Evolutionary conservation across 2,888 invertebrate species (phyloP), one percentile per base, ranked within the genome.

Genomic region (Nephrocerus scutellatus): DNA sequence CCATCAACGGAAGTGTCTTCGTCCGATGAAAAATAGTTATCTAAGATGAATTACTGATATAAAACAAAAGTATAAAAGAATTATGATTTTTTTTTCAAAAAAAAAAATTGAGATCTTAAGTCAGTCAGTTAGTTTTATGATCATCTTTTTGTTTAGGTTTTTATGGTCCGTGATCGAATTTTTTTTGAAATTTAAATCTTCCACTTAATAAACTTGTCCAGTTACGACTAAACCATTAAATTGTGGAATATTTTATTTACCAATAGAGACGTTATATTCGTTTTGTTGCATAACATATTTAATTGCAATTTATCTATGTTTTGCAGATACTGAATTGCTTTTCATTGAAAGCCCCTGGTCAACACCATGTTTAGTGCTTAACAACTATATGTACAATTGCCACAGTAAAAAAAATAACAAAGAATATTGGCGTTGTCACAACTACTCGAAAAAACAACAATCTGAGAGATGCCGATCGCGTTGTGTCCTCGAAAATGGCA

Each of bases 331-430:
- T 37, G 50, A 59, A 29, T 52, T 68, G 31, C 51, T 57, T 25
- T 70, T 68, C 50, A 63, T 69, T 26, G 65, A 67, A 53, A 67
- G 62, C 36, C 70, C 70, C 8, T 69, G 69, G 69, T 58, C 66
- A 23, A 69, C 69, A 21, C 67, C 68, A 3, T 70, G 70, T 29
- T 54, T 69, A 19, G 60, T 69, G 30, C 48, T 67, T 3, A 57
- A 68, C 46, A 58, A 58, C 35, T 69, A 50, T 42, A 59, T 69
- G 57, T 69, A 66, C 48, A 69, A 69, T 45, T 62, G 70, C 19
- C 69, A 69, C 44, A 69, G 69, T 43, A 59, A 61, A n/a, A 67
- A 67, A 38, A 65, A 60, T 38, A 63, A 61, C 44, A 68, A 67
- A 44, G 64, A 63, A 39, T 69, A 69, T 42, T 69, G 69, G 69